Evolutionary conservation across 2,797 vertebrate genomes (phyloP), one percentile per base, ranked within the genome.

Genomic region (Amazonetta brasiliensis): DNA sequence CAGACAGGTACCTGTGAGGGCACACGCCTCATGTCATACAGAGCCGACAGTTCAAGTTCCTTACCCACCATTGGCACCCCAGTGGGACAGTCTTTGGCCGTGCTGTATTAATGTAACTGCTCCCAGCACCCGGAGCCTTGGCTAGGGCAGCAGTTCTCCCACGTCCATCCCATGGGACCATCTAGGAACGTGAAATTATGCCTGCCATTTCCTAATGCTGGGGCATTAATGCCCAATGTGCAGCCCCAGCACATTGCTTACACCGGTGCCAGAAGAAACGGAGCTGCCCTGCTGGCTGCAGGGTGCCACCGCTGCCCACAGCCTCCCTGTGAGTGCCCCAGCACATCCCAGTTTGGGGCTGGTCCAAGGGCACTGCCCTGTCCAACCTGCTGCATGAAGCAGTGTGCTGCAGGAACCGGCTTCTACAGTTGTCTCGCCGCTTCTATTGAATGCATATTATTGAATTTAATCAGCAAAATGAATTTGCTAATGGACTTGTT

Each of bases 401-500:
- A 16, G 20, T 1, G 4, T 22, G 50, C 37, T 48, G 20, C 80
- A 46, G 18, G 62, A 10, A 11, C 23, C 25, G 8, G 9, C 2
- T 30, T 26, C 3, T 3, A 11, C 68, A 33, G 1, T 35, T 56
- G 21, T 56, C 25, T 60, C 76, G 22, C 6, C 0, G 0, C 41
- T 83, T 44, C 63, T 62, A 4, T 4, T 82, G 64, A 90, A 33
- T 39, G 60, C 37, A 1, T 41, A 41, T 77, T 91, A 78, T 16
- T 80, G 26, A 18, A 63, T 63, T 52, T 77, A 88, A 85, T 79
- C 90, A 52, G 43, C 2, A 39, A 85, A 94, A 87, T 69, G 60
- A 74, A 67, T 84, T 82, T 78, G 54, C 39, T 95, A 92, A 91
- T 80, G 84, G 92, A 26, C 62, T 63, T 69, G 71, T 72, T 87